A percentile compares a stretch with the other conserved stretches of the same genome.
Conservation (phyloP, 2,888 invertebrate species). For the Ashinkailepas kermadecensis region DNA sequence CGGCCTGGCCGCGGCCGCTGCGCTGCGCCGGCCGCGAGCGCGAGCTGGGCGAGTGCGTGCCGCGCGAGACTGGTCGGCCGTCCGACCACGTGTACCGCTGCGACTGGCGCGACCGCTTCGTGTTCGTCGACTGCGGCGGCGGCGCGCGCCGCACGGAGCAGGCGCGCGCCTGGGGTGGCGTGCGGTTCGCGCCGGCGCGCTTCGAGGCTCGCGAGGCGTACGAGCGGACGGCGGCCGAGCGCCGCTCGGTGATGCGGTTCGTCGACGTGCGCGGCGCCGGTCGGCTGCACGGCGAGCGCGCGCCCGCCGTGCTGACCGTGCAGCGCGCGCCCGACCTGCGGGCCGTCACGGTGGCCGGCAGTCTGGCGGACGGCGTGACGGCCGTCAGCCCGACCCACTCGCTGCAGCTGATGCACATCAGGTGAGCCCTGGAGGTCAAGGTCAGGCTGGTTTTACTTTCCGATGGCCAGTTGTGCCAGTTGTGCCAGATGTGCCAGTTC, state of each 20-base stretch:
- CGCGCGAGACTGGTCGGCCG: conserved; percentile 71
- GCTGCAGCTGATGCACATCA: conserved; percentile 62
- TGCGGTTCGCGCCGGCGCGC: not conserved
- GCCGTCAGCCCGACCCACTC: conserved; percentile 79
- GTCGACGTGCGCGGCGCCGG: conserved; percentile 86
- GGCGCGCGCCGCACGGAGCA: conserved; percentile 59
- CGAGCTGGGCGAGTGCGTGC: conserved; percentile 42
- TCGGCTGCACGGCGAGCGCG: conserved; percentile 87
- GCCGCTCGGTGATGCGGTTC: conserved; percentile 45
- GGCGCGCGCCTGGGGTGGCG: conserved; percentile 37
- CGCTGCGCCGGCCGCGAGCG: conserved; percentile 50
- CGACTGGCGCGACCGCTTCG: conserved; percentile 72
- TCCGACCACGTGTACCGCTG: conserved; percentile 73
- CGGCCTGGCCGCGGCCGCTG: conserved; percentile 93
- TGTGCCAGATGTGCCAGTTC: too few species aligned
- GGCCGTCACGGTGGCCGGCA: conserved; percentile 66
- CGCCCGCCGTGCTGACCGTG: conserved; percentile 83
- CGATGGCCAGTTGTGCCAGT: too few species aligned
- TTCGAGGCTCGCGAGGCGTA: not conserved
- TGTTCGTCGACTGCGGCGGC: conserved; percentile 92
- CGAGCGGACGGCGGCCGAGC: conserved; percentile 59
- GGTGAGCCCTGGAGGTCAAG: conserved; percentile 36
- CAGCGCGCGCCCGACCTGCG: conserved; percentile 78
- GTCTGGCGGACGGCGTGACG: conserved; percentile 87
- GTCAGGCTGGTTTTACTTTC: too few species aligned